These are phyloP conservation scores for Corythoichthys intestinalis DNA, from an alignment of 2,113 vertebrate species.

Conservation along the genomic window DNA sequence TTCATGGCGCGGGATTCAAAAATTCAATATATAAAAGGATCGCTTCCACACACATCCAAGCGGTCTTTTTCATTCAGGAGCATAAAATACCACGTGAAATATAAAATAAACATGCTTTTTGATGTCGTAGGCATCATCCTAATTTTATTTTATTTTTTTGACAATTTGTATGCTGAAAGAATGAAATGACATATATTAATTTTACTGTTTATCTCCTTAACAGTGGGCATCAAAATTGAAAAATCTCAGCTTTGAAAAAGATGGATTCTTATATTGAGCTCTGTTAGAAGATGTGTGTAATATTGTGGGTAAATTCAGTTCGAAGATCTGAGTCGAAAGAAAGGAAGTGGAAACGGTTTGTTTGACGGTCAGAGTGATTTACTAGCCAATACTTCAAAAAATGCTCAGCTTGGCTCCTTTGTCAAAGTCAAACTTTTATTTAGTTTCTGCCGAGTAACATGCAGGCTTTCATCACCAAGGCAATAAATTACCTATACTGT, in stretches of 20 bases:
- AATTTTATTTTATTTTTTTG: no score
- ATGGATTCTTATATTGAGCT: neutral
- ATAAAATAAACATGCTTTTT: no score
- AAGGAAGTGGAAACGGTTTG: neutral
- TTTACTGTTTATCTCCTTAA: neutral
- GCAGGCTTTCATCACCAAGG: constrained; percentile 26
- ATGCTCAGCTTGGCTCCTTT: constrained; percentile 11
- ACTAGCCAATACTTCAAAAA: constrained; percentile 33
- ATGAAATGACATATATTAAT: no score
- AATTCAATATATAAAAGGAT: no score
- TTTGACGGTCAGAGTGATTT: constrained; percentile 16
- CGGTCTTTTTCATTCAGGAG: no score
- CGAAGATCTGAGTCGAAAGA: neutral
- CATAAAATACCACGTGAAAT: no score
- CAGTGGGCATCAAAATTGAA: neutral
- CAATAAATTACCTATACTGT: constrained; percentile 33
- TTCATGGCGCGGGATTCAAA: no score
- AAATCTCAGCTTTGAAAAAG: neutral
- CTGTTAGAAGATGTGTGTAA: neutral
- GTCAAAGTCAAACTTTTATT: constrained; percentile 28
- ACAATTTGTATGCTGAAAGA: no score
- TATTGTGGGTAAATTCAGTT: neutral
- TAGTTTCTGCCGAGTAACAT: constrained; percentile 17
- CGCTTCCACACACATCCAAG: no score
- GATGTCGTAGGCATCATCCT: no score